Evolutionary conservation across 2,888 invertebrate species (phyloP).

Genomic region (Caenorhabditis drosophilae): DNA sequence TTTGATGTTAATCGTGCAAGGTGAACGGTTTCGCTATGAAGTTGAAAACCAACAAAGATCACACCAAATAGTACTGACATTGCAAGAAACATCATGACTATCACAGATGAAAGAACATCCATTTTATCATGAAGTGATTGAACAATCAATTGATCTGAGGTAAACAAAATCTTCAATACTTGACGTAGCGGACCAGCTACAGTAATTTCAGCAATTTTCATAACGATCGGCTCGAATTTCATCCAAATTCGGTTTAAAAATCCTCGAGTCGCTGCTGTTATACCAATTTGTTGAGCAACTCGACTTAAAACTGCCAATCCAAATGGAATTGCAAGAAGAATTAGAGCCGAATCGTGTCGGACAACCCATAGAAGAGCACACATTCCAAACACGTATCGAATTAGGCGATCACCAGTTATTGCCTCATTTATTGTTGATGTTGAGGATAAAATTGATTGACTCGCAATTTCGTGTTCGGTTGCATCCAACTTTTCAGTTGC

Average conservation of each 20-base stretch:
- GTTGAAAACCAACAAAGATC: slow-evolving; percentile 62
- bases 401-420: slow-evolving; percentile 45
- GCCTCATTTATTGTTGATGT: slow-evolving; percentile 42
- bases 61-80: slow-evolving; percentile 55
- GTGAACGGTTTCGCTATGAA: slow-evolving; percentile 64
- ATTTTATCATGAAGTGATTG: slow-evolving; percentile 50
- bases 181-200: slow-evolving; percentile 67
- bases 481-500: slow-evolving; percentile 32
- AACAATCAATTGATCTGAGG: slow-evolving; percentile 50
- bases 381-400: slow-evolving; percentile 41
- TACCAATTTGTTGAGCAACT: slow-evolving; percentile 52
- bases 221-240: slow-evolving; percentile 33
- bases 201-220: slow-evolving; percentile 59
- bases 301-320: slow-evolving; percentile 46
- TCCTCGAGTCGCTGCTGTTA: slow-evolving; percentile 35
- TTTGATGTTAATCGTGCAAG: slow-evolving; percentile 56
- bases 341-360: slow-evolving; percentile 59
- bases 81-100: slow-evolving; percentile 63
- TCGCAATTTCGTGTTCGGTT: slow-evolving; percentile 13
- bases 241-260: slow-evolving; percentile 38
- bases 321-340: slow-evolving; percentile 58
- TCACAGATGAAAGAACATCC: slow-evolving; percentile 65
- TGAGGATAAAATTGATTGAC: too few species aligned
- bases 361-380: slow-evolving; percentile 63
- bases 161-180: slow-evolving; percentile 60